Evolutionary conservation across 2,113 vertebrate species (phyloP).

Genomic region (Calidris pygmaea): DNA sequence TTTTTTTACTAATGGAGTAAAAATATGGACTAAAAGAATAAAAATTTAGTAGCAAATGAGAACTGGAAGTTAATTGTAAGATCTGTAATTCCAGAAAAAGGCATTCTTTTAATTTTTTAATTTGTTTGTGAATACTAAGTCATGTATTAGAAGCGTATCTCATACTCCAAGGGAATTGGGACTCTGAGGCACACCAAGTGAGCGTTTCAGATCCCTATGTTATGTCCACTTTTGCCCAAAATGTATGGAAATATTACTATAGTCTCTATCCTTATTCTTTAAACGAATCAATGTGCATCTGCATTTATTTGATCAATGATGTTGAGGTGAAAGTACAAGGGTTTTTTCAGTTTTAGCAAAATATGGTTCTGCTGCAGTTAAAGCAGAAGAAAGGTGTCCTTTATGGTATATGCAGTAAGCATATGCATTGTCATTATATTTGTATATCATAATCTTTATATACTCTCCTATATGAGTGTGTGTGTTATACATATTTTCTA

Average conservation of each 20-base stretch:
- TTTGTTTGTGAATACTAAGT: background rate
- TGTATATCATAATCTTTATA: background rate
- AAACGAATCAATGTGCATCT: background rate
- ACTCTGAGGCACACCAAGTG: background rate
- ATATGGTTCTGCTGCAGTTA: background rate
- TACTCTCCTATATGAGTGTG: background rate
- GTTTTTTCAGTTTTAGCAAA: background rate
- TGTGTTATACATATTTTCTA: background rate
- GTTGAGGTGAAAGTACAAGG: background rate
- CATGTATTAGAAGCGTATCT: background rate
- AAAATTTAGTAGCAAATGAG: background rate
- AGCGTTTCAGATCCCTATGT: background rate
- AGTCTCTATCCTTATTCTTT: background rate
- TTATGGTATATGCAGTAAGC: background rate
- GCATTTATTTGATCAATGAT: background rate
- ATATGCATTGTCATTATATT: background rate
- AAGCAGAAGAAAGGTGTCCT: background rate
- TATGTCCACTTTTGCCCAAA: background rate
- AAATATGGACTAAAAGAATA: background rate
- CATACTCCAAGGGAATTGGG: background rate
- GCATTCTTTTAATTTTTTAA: background rate
- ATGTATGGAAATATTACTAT: background rate
- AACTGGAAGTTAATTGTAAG: background rate
- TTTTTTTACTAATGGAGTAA: background rate
- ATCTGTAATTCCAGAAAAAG: background rate